These are phyloP conservation scores for Nothura maculosa DNA, from an alignment of 2,797 vertebrate species.

Conservation along the genomic window DNA sequence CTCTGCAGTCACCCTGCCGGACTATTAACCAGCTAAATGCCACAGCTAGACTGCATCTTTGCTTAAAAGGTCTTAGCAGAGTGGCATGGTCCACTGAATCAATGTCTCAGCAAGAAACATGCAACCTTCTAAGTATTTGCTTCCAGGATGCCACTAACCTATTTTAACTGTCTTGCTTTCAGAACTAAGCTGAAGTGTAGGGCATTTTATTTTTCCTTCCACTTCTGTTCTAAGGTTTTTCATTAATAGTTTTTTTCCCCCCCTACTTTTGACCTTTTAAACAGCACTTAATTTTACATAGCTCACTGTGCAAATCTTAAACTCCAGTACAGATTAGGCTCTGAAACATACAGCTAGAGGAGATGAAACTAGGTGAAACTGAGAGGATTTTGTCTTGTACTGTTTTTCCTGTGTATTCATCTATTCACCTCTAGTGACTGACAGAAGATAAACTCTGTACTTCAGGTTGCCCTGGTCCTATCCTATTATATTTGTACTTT, in stretches of 20 bases:
- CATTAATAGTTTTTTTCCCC: neutral
- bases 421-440: neutral
- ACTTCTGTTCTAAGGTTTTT: neutral
- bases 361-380: neutral
- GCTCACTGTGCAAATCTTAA: neutral
- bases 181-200: accelerated
- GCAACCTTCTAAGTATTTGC: neutral
- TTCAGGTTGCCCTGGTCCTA: neutral
- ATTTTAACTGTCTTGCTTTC: neutral
- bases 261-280: neutral
- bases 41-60: neutral
- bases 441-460: neutral
- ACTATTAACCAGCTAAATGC: neutral
- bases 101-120: neutral
- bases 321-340: neutral
- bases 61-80: neutral
- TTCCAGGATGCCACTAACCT: neutral
- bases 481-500: neutral
- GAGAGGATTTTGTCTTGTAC: neutral
- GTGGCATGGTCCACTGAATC: neutral
- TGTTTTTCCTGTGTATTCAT: neutral
- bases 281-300: neutral
- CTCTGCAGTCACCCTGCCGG: accelerated
- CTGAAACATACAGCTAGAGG: neutral
- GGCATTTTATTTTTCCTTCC: neutral